These are phyloP conservation scores for Catocala nupta DNA, from an alignment of 2,888 invertebrate genomes.

Conservation along the genomic window DNA sequence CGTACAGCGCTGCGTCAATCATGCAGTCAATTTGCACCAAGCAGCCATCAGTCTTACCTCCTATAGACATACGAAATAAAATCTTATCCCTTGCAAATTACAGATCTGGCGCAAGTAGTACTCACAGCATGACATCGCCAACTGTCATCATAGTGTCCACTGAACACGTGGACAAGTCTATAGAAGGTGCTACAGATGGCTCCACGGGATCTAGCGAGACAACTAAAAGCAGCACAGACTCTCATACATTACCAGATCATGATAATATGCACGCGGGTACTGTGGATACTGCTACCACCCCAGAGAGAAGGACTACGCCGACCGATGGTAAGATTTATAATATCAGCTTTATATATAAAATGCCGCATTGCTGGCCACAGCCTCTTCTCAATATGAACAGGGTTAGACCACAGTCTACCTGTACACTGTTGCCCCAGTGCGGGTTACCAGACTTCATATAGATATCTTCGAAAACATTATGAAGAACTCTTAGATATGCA, in stretches of 20 bases:
- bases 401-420: no score
- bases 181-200: slow-evolving; percentile 66
- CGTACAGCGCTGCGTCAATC: no score
- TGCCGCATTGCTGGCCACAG: no score
- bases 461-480: no score
- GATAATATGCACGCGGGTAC: slow-evolving; percentile 81
- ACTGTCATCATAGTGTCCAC: slow-evolving; percentile 66
- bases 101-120: slow-evolving; percentile 75
- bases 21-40: no score
- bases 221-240: slow-evolving; percentile 53
- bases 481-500: no score
- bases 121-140: slow-evolving; percentile 78
- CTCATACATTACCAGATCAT: slow-evolving; percentile 71
- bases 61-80: no score
- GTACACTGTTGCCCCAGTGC: no score
- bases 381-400: no score
- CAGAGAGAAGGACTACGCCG: slow-evolving; percentile 74
- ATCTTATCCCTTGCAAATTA: slow-evolving; percentile 17
- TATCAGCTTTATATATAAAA: no score
- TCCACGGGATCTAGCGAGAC: slow-evolving; percentile 51
- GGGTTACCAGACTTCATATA: no score
- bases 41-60: no score
- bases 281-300: slow-evolving; percentile 62
- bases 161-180: slow-evolving; percentile 66
- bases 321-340: slow-evolving; percentile 67